A percentile compares a stretch with the other conserved stretches of the same genome.
Evolutionary conservation across 2,888 invertebrate genomes (phyloP).

Genomic region (Macrostomum cliftonense): DNA sequence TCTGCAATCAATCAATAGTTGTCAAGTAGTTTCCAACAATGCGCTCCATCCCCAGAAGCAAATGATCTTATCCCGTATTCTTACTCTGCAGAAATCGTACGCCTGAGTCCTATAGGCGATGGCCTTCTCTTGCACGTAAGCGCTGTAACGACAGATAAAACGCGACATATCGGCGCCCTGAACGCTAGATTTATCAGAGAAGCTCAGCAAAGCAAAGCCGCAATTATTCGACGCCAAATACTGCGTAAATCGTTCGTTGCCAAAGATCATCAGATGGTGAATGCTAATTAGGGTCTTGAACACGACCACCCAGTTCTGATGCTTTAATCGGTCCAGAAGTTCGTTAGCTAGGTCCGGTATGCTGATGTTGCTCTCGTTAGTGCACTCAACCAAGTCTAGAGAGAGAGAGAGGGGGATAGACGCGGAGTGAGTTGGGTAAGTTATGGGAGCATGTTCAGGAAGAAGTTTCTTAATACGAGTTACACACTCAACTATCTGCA

Average conservation of each 20-base stretch:
- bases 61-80: no score
- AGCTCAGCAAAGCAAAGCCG: constrained; percentile 89
- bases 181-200: constrained; percentile 86
- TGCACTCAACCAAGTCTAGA: constrained; percentile 89
- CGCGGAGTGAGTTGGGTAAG: no score
- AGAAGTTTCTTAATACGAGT: no score
- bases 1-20: no score
- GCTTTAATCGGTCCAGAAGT: constrained; percentile 80
- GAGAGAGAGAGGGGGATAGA: constrained; percentile 18
- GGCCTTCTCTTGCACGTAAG: constrained; percentile 97
- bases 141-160: constrained; percentile 91
- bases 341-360: constrained; percentile 90
- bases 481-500: no score
- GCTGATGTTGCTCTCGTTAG: constrained; percentile 91
- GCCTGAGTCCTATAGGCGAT: constrained; percentile 92
- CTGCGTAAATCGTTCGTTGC: constrained; percentile 97
- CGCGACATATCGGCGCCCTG: constrained; percentile 99
- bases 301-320: constrained; percentile 87
- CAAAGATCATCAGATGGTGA: constrained; percentile 89
- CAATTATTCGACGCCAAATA: constrained; percentile 98
- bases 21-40: no score
- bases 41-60: no score
- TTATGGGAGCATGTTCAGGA: no score
- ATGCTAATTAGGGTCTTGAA: constrained; percentile 87
- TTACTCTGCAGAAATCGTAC: constrained; percentile 96